Evolutionary conservation across 2,797 vertebrate species (phyloP), one percentile per base, ranked within the genome.

Genomic region (Miichthys miiuy): DNA sequence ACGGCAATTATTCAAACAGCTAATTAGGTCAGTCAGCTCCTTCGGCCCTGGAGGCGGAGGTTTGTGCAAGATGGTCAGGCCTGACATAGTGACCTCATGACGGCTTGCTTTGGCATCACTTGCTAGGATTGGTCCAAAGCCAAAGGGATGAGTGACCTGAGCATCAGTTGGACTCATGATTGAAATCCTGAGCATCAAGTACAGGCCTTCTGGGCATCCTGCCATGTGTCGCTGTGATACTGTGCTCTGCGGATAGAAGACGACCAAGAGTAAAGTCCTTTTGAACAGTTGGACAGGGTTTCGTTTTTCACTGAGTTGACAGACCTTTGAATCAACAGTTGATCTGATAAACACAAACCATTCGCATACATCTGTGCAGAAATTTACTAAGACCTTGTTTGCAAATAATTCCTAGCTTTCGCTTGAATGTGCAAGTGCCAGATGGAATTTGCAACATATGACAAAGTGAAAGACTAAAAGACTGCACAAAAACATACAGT

Each of bases 11-110:
- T 90, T 93, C 92, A 93, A 87, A 83, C 63, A 44, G 85, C 89
- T 94, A 95, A 95, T 95, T 94, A 89, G 94, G 93, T 94, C 92
- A 94, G 85, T 88, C 82, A 38, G 82, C 79, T 92, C 82, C 87
- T 89, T 86, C 54, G 60, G 87, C 87, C 81, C 83, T 64, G 69
- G 74, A 68, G 84, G 77, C 75, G 69, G 78, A 84, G 72, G 75
- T 50, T 79, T 78, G 82, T 83, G 88, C 88, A 90, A 92, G 91
- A 93, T 85, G 88, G 88, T 91, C 81, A 51, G 73, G 72, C 63
- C 86, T 89, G 92, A 92, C 94, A 91, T 61, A 85, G 70, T 94
- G 93, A 93, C 92, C 91, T 79, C 62, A 7, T 74, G 83, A 87
- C 25, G 81, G 82, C 79, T 78, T 77, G 76, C 80, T 82, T 72